Percentiles rank a stretch among this genome's conserved stretches.
phyloP scores from a whole-genome alignment of 2,888 invertebrate genomes.

The Pemphredon lugubris region DNA sequence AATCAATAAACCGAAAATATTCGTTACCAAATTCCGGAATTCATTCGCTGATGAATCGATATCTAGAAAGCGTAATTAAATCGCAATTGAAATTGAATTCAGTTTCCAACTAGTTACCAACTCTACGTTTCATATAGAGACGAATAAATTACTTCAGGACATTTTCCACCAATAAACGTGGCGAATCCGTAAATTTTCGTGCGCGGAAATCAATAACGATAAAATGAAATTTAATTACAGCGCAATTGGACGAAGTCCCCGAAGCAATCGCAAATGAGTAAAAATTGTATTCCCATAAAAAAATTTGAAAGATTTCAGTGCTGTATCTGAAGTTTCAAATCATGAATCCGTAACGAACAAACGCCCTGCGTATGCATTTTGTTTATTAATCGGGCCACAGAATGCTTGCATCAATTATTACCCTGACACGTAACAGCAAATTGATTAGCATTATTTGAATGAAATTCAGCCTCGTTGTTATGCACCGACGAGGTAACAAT shows the following conservation, averaged over 20 bases:
- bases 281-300: no score
- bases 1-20: constrained; percentile 4
- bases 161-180: constrained; percentile 23
- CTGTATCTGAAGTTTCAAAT: no score
- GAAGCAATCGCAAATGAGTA: no score
- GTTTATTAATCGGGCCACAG: not conserved
- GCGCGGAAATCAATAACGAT: not conserved
- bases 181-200: not conserved
- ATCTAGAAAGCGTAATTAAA: constrained; percentile 9
- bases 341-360: no score
- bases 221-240: no score
- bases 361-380: no score
- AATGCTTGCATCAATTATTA: not conserved
- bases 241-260: no score
- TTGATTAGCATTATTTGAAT: constrained; percentile 1
- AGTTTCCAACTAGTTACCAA: not conserved
- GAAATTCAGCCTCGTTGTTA: not conserved
- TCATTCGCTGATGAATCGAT: not conserved
- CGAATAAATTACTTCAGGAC: constrained; percentile 19
- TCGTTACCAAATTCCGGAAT: not conserved
- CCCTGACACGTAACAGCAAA: not conserved
- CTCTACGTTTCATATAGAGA: not conserved
- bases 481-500: not conserved
- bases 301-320: no score
- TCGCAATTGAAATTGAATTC: constrained; percentile 20